Conservation (phyloP, 2,797 vertebrate species). For the Paratrypauchen microcephalus region DNA sequence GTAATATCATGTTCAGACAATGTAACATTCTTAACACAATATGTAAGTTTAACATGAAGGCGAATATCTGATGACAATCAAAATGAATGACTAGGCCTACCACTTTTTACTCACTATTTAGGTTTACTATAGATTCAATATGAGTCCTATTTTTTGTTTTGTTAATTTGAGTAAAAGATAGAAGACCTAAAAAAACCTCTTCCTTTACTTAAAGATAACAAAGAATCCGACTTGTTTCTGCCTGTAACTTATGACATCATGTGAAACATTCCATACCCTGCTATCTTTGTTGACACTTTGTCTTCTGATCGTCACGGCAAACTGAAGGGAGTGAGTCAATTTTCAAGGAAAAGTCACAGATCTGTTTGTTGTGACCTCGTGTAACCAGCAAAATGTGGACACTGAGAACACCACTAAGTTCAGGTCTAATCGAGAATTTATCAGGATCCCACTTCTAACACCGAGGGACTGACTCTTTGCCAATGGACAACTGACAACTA, state of each 20-base stretch:
- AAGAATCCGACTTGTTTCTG: background rate
- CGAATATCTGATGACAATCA: background rate
- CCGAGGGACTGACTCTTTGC: background rate
- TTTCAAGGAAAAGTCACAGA: conserved; percentile 24
- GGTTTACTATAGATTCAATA: background rate
- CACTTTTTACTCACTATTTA: background rate
- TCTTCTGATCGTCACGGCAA: conserved; percentile 32
- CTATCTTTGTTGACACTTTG: conserved; percentile 32
- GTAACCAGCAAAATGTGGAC: conserved; percentile 42
- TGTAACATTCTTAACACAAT: background rate
- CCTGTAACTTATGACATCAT: conserved; percentile 37
- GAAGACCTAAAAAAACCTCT: background rate
- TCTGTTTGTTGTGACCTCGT: conserved; percentile 34
- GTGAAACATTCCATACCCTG: conserved; percentile 13
- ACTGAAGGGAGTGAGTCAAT: conserved; percentile 52
- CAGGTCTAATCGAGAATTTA: background rate
- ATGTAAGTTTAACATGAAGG: background rate
- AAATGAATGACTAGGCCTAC: background rate
- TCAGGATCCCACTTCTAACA: background rate
- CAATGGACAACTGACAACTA: background rate
- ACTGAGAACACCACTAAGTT: background rate
- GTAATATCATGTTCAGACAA: conserved; percentile 14
- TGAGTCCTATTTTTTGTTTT: background rate
- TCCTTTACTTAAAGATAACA: background rate
- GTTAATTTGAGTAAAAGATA: background rate